Conservation (phyloP, 1,140 invertebrate genomes). For the Diorhabda sublineata region DNA sequence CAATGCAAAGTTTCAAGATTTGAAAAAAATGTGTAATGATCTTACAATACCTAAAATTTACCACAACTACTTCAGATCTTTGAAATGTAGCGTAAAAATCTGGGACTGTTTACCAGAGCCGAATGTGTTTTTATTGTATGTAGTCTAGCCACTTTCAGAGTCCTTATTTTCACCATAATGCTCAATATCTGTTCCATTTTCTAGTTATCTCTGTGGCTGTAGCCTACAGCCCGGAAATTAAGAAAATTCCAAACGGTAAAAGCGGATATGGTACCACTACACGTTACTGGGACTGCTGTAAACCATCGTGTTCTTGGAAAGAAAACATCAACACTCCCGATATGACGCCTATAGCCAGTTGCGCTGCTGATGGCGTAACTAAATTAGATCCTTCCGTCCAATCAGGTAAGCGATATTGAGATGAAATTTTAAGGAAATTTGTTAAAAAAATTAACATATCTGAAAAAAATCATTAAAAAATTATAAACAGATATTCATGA, state of each 20-base stretch:
- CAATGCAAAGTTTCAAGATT: constrained; percentile 11
- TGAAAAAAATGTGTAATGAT: constrained; percentile 23
- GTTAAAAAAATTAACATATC: too few species aligned
- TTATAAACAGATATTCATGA: too few species aligned
- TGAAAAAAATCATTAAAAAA: too few species aligned
- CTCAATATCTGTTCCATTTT: too few species aligned
- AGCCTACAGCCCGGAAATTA: constrained; percentile 4
- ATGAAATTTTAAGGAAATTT: too few species aligned
- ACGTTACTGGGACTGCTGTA: constrained; percentile 30
- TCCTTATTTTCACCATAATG: too few species aligned
- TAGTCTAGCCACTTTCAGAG: too few species aligned
- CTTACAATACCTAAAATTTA: constrained; percentile 22
- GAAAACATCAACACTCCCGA: constrained; percentile 20
- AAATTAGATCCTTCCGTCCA: constrained; percentile 12
- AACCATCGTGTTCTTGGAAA: constrained; percentile 28
- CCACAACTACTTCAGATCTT: background rate
- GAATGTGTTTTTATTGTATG: too few species aligned
- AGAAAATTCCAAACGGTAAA: constrained; percentile 9
- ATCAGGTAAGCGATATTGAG: constrained; percentile 4
- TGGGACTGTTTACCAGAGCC: too few species aligned
- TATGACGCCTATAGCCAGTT: constrained; percentile 14
- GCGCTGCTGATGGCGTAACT: constrained; percentile 19
- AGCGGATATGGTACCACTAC: constrained; percentile 26
- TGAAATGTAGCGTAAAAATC: too few species aligned
- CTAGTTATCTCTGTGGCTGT: background rate